Evolutionary conservation across 2,888 invertebrate species (phyloP).

Genomic region (Troides oblongomaculatus): DNA sequence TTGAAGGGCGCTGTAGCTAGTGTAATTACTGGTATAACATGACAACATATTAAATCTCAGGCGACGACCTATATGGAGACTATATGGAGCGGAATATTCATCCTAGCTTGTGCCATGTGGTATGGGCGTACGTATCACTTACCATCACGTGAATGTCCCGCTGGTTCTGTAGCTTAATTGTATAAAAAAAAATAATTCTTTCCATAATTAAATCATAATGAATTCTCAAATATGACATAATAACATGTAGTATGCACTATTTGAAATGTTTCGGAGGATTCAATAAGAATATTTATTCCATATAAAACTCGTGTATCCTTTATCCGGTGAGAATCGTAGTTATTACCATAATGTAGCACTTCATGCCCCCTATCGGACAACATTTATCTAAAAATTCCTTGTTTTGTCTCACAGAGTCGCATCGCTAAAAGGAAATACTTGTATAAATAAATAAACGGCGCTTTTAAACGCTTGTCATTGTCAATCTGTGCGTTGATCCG

Average conservation of each 20-base stretch:
- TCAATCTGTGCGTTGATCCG: constrained; percentile 68
- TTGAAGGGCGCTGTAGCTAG: too few relatives aligned
- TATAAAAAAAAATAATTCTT: too few relatives aligned
- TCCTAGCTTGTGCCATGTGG: too few relatives aligned
- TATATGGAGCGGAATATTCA: too few relatives aligned
- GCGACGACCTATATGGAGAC: too few relatives aligned
- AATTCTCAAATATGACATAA: too few relatives aligned
- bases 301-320: background rate
- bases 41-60: too few relatives aligned
- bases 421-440: constrained; percentile 78
- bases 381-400: constrained; percentile 74
- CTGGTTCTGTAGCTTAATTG: too few relatives aligned
- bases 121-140: too few relatives aligned
- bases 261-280: background rate
- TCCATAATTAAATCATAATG: too few relatives aligned
- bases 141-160: too few relatives aligned
- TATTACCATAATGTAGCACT: constrained; percentile 67
- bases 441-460: constrained; percentile 75
- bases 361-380: constrained; percentile 53
- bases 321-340: constrained; percentile 55
- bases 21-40: too few relatives aligned
- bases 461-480: constrained; percentile 77
- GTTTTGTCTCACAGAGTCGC: constrained; percentile 61
- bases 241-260: background rate
- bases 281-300: background rate